A percentile compares a stretch with the other conserved stretches of the same genome.
Conservation (phyloP, 2,113 vertebrate genomes). For the Laticauda laticaudata region DNA sequence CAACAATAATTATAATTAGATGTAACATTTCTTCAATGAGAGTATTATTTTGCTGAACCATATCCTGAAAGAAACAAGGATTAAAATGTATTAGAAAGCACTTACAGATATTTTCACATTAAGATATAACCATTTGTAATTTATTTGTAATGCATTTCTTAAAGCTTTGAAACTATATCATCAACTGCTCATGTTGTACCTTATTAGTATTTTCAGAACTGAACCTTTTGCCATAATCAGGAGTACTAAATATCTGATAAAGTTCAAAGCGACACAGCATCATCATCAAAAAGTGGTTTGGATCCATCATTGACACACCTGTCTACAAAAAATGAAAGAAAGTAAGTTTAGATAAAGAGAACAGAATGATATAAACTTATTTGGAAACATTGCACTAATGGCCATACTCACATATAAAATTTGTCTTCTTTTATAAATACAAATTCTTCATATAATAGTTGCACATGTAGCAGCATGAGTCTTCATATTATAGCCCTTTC, state of each 20-base stretch:
- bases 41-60: conserved; percentile 94
- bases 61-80: conserved; percentile 75
- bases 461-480: background rate
- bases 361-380: background rate
- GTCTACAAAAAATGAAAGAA: conserved; percentile 71
- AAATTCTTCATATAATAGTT: background rate
- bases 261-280: conserved; percentile 94
- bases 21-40: conserved; percentile 98
- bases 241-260: conserved; percentile 90
- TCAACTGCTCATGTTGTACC: conserved; percentile 67
- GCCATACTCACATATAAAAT: background rate
- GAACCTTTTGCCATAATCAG: conserved; percentile 89
- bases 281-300: conserved; percentile 98
- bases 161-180: background rate
- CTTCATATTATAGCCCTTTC: background rate
- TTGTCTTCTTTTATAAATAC: background rate
- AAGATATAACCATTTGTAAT: background rate
- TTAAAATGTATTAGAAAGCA: background rate
- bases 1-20: conserved; percentile 93
- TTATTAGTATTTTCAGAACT: conserved; percentile 86
- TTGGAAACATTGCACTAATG: background rate
- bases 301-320: conserved; percentile 98
- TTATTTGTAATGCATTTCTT: background rate
- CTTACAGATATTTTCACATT: background rate
- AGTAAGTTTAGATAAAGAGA: conserved; percentile 18